A percentile compares a stretch with the other conserved stretches of the same genome.
These are phyloP conservation scores for Mormyrus proboscirostris DNA, from an alignment of 2,797 vertebrate genomes.

Conservation along the genomic window DNA sequence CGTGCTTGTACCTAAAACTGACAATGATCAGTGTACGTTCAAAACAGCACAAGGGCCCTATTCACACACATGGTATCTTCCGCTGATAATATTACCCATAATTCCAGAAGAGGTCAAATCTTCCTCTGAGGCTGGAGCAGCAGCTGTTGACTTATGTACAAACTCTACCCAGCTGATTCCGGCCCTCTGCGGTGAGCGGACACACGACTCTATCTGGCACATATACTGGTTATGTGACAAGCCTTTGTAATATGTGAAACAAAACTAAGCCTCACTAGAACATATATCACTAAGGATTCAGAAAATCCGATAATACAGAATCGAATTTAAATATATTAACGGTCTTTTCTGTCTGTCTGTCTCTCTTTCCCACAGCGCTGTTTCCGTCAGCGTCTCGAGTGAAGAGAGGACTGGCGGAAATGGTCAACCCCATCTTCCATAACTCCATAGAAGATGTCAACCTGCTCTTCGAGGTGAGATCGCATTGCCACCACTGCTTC, in stretches of 20 bases:
- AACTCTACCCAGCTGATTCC: not conserved
- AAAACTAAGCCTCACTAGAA: not conserved
- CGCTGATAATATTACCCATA: not conserved
- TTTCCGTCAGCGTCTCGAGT: constrained; percentile 77
- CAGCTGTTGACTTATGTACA: not conserved
- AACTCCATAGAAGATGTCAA: constrained; percentile 72
- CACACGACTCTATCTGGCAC: not conserved
- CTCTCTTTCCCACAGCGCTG: constrained; percentile 57
- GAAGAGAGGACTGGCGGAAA: constrained; percentile 65
- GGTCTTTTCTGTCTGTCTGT: not conserved
- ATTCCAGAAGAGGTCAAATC: not conserved
- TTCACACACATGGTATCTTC: not conserved
- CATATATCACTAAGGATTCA: not conserved
- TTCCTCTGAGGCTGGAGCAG: not conserved
- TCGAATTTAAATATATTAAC: not conserved
- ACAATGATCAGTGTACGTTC: not conserved
- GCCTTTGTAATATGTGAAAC: not conserved
- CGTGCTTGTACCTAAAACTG: not conserved
- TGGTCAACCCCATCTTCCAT: constrained; percentile 77
- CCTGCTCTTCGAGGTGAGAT: constrained; percentile 82
- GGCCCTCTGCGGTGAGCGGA: not conserved
- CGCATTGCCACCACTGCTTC: not conserved
- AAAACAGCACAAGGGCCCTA: not conserved
- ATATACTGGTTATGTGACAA: not conserved
- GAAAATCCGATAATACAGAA: not conserved